A percentile compares a stretch with the other conserved stretches of the same genome.
Conservation (phyloP, 2,888 invertebrate species). For the Aleiodes alternator region DNA sequence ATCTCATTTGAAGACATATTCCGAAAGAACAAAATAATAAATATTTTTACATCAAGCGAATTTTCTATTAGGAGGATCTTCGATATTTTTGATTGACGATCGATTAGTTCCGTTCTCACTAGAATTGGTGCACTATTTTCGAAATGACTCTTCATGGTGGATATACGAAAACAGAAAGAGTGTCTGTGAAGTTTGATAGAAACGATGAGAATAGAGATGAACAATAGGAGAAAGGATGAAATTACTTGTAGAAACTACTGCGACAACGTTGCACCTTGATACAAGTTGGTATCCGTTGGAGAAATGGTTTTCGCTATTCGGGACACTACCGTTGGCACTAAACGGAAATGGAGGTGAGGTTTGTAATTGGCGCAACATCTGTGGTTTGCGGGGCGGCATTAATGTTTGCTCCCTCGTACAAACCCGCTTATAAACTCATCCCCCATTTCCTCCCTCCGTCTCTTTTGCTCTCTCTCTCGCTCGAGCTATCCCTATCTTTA, state of each 20-base stretch:
- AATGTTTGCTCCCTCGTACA: slow-evolving; percentile 70
- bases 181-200: neutral
- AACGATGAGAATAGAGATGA: neutral
- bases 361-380: slow-evolving; percentile 75
- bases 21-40: too few species aligned
- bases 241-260: slow-evolving; percentile 33
- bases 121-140: too few species aligned
- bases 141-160: too few species aligned
- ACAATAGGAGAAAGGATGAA: slow-evolving; percentile 31
- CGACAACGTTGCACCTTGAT: slow-evolving; percentile 42
- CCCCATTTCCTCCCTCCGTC: slow-evolving; percentile 29
- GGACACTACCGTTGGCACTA: slow-evolving; percentile 29
- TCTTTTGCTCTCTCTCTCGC: neutral
- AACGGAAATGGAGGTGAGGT: slow-evolving; percentile 63
- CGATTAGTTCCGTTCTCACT: too few species aligned
- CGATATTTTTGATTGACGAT: too few species aligned
- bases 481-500: neutral
- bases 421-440: slow-evolving; percentile 48
- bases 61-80: too few species aligned
- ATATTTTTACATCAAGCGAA: too few species aligned
- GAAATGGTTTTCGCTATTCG: slow-evolving; percentile 55
- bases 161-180: too few species aligned
- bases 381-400: slow-evolving; percentile 73
- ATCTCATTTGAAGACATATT: too few species aligned
- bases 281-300: slow-evolving; percentile 57